Evolutionary conservation across 2,888 invertebrate species (phyloP), one percentile per base, ranked within the genome.

Genomic region (Thecocarcelia acutangulata): DNA sequence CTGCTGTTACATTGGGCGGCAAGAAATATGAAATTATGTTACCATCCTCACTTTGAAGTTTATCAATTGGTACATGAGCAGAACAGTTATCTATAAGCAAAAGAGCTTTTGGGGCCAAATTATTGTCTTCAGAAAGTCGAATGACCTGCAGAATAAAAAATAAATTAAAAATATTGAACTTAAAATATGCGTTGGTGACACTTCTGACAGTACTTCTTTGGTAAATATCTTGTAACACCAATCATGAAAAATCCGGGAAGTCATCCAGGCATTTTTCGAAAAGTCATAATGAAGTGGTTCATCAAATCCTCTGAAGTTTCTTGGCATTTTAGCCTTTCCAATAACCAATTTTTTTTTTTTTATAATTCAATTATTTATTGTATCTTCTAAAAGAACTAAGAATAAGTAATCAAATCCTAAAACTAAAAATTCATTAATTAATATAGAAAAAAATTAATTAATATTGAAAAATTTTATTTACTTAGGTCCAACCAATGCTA

Each of bases 41-140:
- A 48, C 48, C 17, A 48, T 48, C 48, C 17, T 48, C 48, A 11
- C 48, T 48, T 48, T 48, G 48, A 48, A 48, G 48, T 48, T 17
- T 48, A 48, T 46, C 46, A 46, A 15, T 46, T 15, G 46, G 46
- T 15, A 17, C 46, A 46, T 46, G 37, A 37, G 42, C 42, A n/a
- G 42, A 42, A 42, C 42, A 42, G 42, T 42, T 42, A 42, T 42
- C 12, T 42, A 42, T 12, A 42, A 42, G 42, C 42, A 42, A 12
- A 42, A 42, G 42, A 42, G 42, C 42, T 42, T 42, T 42, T 42
- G 42, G 42, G 42, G 42, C 3, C 42, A 42, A 42, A 42, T 12
- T 42, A 42, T 42, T 42, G 5, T 42, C 42, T 42, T 42, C 42
- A 42, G 42, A 4, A 42, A 42, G 11, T 42, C 11, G 42, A 5